Evolutionary conservation across 2,888 invertebrate species (phyloP).

Genomic region (Sicus ferrugineus): DNA sequence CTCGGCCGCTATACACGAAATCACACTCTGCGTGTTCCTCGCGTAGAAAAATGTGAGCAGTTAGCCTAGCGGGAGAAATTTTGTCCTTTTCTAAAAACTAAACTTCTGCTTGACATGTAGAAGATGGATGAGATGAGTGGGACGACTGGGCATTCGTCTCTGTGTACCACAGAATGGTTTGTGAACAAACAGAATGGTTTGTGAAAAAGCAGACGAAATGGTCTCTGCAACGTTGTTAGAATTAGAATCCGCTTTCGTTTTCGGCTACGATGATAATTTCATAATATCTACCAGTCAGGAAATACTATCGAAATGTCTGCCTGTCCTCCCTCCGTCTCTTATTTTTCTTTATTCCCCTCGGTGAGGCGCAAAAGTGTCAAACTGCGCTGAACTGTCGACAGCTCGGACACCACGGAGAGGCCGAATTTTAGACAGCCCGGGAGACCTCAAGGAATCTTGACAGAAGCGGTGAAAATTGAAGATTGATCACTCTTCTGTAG

Average conservation of each 20-base stretch:
- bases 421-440: neutral
- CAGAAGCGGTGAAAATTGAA: constrained; percentile 65
- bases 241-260: constrained; percentile 5
- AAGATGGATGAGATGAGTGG: constrained; percentile 53
- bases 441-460: constrained; percentile 51
- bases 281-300: too few species aligned
- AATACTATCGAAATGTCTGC: too few species aligned
- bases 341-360: too few species aligned
- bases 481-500: constrained; percentile 62
- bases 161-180: neutral
- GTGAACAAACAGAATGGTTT: neutral
- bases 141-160: neutral
- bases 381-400: too few species aligned
- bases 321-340: too few species aligned
- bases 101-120: constrained; percentile 48
- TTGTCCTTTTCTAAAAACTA: constrained; percentile 37
- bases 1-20: constrained; percentile 11
- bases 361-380: too few species aligned
- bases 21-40: constrained; percentile 18
- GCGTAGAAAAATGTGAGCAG: constrained; percentile 10
- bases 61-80: too few species aligned
- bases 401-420: neutral
- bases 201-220: neutral
- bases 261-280: too few species aligned
- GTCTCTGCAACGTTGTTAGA: too few species aligned